Conservation (phyloP, 2,113 vertebrate species). For the Tragulus kanchil region DNA sequence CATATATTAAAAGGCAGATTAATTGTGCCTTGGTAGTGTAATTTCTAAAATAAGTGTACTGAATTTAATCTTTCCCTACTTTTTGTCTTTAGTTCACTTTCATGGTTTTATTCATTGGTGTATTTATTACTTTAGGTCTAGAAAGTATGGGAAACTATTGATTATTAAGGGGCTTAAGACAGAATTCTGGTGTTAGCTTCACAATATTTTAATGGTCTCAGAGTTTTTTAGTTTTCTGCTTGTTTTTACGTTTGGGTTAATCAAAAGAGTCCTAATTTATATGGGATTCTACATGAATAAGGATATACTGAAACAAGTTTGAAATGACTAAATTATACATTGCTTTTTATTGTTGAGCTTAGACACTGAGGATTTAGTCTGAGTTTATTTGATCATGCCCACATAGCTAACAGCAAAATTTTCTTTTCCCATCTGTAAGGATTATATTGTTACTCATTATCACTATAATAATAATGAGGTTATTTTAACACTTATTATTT, state of each 20-base stretch:
- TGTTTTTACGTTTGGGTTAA: conserved; percentile 17
- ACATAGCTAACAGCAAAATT: neutral
- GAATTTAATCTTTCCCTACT: neutral
- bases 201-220: neutral
- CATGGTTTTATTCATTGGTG: neutral
- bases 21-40: neutral
- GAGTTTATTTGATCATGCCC: conserved; percentile 17
- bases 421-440: neutral
- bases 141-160: no score
- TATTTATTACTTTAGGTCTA: neutral
- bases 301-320: neutral
- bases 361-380: conserved; percentile 14
- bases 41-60: neutral
- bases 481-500: conserved; percentile 51
- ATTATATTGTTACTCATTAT: neutral
- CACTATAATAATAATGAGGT: neutral
- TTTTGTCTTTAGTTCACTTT: neutral
- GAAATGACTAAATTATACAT: neutral
- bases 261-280: neutral
- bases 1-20: neutral
- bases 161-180: neutral
- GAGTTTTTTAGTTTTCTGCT: neutral
- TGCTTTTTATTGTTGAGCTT: conserved; percentile 51
- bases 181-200: neutral
- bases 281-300: neutral